These are phyloP conservation scores for Pempheris klunzingeri DNA, from an alignment of 2,797 vertebrate genomes.

Conservation along the genomic window DNA sequence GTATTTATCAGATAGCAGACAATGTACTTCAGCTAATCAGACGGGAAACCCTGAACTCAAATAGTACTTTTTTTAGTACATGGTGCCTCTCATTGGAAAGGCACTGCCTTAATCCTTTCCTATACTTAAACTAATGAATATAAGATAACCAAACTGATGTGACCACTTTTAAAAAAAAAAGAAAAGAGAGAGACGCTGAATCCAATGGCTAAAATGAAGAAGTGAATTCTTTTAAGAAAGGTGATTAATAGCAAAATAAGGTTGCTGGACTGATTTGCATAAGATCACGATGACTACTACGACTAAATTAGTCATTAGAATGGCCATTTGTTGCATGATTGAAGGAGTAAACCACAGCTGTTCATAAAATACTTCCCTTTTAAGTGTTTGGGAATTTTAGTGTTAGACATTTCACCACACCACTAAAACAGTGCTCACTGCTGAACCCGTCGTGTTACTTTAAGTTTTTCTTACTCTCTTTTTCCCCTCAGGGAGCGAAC, in stretches of 20 bases:
- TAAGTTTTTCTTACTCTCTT: background rate
- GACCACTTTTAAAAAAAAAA: too few species aligned
- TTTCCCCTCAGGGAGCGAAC: constrained; percentile 76
- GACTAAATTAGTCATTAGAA: background rate
- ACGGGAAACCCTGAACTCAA: background rate
- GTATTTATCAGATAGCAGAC: background rate
- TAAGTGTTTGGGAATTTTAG: background rate
- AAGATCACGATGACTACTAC: background rate
- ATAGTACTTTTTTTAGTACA: background rate
- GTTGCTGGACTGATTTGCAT: background rate
- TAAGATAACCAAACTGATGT: background rate
- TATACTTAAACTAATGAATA: background rate
- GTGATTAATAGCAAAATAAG: background rate
- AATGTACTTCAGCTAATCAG: background rate
- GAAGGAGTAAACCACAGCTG: background rate
- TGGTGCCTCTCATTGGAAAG: background rate
- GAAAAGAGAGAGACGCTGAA: too few species aligned
- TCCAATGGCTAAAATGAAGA: background rate
- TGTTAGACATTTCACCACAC: background rate
- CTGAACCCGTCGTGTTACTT: background rate
- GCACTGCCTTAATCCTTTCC: too few species aligned
- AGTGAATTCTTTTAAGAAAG: background rate
- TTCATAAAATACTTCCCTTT: background rate
- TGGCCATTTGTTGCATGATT: background rate
- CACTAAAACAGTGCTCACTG: background rate